Percentiles rank a stretch among this genome's conserved stretches.
phyloP scores from a whole-genome alignment of 2,888 invertebrate species.

The Merodon equestris region DNA sequence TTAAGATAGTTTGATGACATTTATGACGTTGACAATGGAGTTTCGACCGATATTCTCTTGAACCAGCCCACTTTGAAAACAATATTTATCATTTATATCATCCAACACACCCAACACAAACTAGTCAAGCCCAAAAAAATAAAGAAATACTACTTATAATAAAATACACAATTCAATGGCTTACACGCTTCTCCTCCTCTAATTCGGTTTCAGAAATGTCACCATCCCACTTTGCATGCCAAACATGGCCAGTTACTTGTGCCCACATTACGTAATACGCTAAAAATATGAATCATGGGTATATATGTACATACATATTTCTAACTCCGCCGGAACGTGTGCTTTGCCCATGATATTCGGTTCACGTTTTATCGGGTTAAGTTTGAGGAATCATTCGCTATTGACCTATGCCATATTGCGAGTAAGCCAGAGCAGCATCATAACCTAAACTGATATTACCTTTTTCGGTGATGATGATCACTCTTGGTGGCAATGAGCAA shows the following conservation, averaged over 20 bases:
- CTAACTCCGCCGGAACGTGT: constrained; percentile 6
- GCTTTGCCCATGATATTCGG: constrained; percentile 12
- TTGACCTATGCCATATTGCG: constrained; percentile 31
- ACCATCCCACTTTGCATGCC: constrained; percentile 39
- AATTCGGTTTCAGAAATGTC: constrained; percentile 23
- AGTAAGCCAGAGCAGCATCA: neutral
- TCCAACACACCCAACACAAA: constrained; percentile 8
- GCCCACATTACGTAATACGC: constrained; percentile 37
- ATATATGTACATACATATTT: too few relatives aligned
- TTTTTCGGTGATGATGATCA: constrained; percentile 2
- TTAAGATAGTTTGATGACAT: too few relatives aligned
- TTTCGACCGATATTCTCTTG: neutral
- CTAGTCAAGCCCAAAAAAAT: neutral
- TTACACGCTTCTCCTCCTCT: neutral
- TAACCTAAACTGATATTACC: neutral
- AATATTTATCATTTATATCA: neutral
- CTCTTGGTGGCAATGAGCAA: neutral
- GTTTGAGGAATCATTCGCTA: constrained; percentile 11
- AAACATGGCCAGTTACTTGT: constrained; percentile 28
- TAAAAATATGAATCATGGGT: constrained; percentile 42
- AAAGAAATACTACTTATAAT: constrained; percentile 19
- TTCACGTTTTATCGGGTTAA: constrained; percentile 22
- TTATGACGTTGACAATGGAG: too few relatives aligned
- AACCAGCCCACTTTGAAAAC: constrained; percentile 3
- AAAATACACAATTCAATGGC: constrained; percentile 21